phyloP scores from a whole-genome alignment of 2,113 vertebrate species.

The Coturnix japonica region DNA sequence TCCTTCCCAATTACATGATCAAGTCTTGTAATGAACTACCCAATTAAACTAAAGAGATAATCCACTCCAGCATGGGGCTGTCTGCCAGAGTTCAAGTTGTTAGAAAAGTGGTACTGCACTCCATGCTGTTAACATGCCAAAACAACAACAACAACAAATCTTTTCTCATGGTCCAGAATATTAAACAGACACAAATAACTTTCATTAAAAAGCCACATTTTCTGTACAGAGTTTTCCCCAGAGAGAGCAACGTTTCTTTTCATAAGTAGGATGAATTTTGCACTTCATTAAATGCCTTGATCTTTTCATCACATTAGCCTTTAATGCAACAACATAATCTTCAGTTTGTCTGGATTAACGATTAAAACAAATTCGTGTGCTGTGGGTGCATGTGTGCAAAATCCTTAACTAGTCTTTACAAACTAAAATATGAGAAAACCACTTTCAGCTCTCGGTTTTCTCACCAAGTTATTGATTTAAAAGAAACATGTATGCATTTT shows the following conservation, averaged over 20 bases:
- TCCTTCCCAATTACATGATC: not conserved
- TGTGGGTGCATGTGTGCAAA: not conserved
- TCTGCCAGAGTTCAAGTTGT: conserved; percentile 38
- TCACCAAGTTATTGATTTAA: not conserved
- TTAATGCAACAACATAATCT: conserved; percentile 44
- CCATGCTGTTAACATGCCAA: conserved; percentile 38
- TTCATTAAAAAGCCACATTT: conserved; percentile 65
- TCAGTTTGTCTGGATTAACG: conserved; percentile 50
- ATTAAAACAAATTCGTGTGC: not conserved
- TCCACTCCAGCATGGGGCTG: not conserved
- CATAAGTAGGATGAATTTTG: conserved; percentile 57
- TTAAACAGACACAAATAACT: conserved; percentile 68
- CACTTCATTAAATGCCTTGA: conserved; percentile 68
- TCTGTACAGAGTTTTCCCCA: conserved; percentile 32
- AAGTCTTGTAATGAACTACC: conserved; percentile 14
- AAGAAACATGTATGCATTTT: not conserved
- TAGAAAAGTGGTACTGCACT: conserved; percentile 1
- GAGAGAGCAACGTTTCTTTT: conserved; percentile 37
- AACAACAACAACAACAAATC: conserved; percentile 33
- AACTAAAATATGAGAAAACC: not conserved
- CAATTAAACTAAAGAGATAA: conserved; percentile 26
- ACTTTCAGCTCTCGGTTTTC: not conserved
- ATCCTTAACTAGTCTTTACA: not conserved
- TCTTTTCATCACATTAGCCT: conserved; percentile 60
- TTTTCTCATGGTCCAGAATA: conserved; percentile 51